Evolutionary conservation across 2,113 vertebrate species (phyloP).

Genomic region (Ceuthmochares aereus): DNA sequence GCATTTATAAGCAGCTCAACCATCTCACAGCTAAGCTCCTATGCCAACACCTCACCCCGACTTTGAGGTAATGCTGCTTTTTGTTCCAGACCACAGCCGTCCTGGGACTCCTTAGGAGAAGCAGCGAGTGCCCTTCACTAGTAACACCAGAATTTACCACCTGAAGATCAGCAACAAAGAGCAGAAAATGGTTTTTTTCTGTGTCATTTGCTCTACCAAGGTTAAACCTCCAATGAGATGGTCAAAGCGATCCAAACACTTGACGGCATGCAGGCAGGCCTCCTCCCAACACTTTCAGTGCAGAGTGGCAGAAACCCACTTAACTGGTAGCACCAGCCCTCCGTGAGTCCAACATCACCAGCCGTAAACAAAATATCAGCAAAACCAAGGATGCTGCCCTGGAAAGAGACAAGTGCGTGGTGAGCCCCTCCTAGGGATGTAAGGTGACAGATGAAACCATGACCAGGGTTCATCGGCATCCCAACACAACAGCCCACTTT

Average conservation of each 20-base stretch:
- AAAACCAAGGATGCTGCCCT: not conserved
- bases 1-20: not conserved
- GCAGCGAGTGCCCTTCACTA: not conserved
- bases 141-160: not conserved
- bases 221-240: not conserved
- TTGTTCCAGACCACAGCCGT: not conserved
- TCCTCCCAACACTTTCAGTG: not conserved
- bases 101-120: not conserved
- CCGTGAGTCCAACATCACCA: not conserved
- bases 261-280: rapidly evolving
- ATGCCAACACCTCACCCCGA: not conserved
- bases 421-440: not conserved
- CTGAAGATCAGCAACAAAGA: not conserved
- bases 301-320: not conserved
- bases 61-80: not conserved
- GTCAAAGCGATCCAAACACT: not conserved
- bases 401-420: rapidly evolving
- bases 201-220: too few relatives aligned
- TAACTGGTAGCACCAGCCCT: not conserved
- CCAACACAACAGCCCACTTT: not conserved
- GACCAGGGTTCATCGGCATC: not conserved
- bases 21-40: not conserved
- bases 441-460: not conserved
- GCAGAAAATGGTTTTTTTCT: not conserved
- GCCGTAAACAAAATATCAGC: not conserved